Percentiles rank a stretch among this genome's conserved stretches.
phyloP scores from a whole-genome alignment of 2,113 vertebrate genomes.

The Desmodus rotundus region DNA sequence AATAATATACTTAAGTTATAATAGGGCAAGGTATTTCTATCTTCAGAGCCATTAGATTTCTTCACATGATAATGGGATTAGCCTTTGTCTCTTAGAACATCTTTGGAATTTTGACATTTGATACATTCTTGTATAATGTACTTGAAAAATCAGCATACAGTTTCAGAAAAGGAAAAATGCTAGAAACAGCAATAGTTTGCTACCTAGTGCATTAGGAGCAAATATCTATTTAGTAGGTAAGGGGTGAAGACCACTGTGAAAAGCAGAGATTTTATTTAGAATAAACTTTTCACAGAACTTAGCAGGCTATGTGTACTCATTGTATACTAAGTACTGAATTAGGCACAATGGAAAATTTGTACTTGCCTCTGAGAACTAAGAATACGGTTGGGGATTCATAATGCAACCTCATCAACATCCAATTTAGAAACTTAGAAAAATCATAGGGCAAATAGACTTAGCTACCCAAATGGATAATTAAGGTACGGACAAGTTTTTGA shows the following conservation, averaged over 20 bases:
- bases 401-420: neutral
- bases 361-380: neutral
- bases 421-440: conserved; percentile 18
- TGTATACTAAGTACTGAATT: neutral
- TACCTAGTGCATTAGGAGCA: neutral
- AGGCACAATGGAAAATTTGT: neutral
- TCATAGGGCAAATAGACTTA: neutral
- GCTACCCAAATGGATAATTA: neutral
- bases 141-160: neutral
- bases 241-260: neutral
- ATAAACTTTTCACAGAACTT: neutral
- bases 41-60: neutral
- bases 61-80: neutral
- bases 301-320: neutral
- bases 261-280: neutral
- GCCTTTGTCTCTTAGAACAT: neutral
- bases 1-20: neutral
- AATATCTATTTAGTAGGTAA: neutral
- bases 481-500: neutral
- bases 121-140: neutral
- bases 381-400: neutral
- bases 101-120: neutral
- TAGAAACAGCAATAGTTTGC: neutral
- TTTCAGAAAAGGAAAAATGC: neutral
- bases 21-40: neutral